These are phyloP conservation scores for Actenoides hombroni DNA, from an alignment of 2,113 vertebrate genomes.

Conservation along the genomic window DNA sequence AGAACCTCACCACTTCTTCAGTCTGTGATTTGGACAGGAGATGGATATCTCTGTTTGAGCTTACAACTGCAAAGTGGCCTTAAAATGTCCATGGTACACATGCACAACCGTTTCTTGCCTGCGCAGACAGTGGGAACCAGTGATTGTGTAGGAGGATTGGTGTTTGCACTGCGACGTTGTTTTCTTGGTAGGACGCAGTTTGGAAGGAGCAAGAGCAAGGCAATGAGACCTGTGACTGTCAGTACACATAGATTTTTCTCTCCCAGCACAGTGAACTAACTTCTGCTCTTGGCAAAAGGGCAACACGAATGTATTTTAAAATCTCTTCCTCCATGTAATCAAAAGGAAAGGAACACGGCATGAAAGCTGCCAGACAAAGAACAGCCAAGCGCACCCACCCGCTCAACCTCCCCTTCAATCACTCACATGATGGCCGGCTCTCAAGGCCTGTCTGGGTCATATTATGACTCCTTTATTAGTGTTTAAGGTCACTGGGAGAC, in stretches of 20 bases:
- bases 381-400: slow-evolving; percentile 45
- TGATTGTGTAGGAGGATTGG: not conserved
- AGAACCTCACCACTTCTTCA: not conserved
- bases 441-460: slow-evolving; percentile 73
- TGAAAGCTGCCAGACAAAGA: slow-evolving; percentile 43
- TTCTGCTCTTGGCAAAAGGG: not conserved
- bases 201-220: not conserved
- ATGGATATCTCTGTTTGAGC: not conserved
- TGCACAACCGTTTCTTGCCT: not conserved
- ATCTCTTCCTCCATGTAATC: slow-evolving; percentile 23
- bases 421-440: slow-evolving; percentile 41
- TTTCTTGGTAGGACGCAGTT: rapidly evolving
- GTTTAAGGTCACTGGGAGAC: slow-evolving; percentile 87
- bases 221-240: not conserved
- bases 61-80: not conserved
- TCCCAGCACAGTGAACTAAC: not conserved
- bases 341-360: slow-evolving; percentile 27
- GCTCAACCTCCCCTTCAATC: slow-evolving; percentile 20
- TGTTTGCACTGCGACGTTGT: rapidly evolving
- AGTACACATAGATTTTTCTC: not conserved
- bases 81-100: rapidly evolving
- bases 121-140: not conserved
- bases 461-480: slow-evolving; percentile 88
- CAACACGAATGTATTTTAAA: slow-evolving; percentile 24
- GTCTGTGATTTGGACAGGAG: not conserved